Evolutionary conservation across 2,113 vertebrate species (phyloP).

Genomic region (Saimiri boliviensis): DNA sequence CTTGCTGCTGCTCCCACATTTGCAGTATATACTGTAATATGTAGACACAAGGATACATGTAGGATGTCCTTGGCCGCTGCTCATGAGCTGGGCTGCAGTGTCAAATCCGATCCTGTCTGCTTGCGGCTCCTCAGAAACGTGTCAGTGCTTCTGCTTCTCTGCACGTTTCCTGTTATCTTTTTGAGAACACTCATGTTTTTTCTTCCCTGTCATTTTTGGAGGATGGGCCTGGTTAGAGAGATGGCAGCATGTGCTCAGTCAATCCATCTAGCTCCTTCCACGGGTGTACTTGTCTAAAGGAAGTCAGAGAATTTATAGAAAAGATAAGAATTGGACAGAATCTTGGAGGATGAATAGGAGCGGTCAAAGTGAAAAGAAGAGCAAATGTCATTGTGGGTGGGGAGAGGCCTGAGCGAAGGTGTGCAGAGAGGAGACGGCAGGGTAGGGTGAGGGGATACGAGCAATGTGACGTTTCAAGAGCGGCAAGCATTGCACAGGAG

Average conservation of each 20-base stretch:
- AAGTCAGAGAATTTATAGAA: not conserved
- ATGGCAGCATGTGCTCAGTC: not conserved
- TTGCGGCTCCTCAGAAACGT: not conserved
- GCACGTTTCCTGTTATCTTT: not conserved
- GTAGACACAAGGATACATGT: not conserved
- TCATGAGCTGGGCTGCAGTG: not conserved
- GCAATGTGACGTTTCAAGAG: not conserved
- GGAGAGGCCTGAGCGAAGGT: not conserved
- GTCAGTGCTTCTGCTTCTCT: not conserved
- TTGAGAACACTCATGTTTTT: not conserved
- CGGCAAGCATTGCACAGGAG: not conserved
- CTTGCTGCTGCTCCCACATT: not conserved
- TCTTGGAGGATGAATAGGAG: not conserved
- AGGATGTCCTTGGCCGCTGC: not conserved
- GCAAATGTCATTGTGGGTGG: not conserved
- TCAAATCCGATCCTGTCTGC: not conserved
- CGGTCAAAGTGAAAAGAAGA: not conserved
- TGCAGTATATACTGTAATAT: not conserved
- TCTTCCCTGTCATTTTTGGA: not conserved
- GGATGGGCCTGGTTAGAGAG: not conserved
- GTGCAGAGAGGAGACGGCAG: fast-evolving
- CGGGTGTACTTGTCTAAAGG: not conserved
- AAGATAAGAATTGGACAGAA: not conserved
- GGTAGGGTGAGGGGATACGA: fast-evolving
- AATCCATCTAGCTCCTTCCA: too few relatives aligned